phyloP scores from a whole-genome alignment of 2,797 vertebrate genomes.

The Hydrolagus colliei region DNA sequence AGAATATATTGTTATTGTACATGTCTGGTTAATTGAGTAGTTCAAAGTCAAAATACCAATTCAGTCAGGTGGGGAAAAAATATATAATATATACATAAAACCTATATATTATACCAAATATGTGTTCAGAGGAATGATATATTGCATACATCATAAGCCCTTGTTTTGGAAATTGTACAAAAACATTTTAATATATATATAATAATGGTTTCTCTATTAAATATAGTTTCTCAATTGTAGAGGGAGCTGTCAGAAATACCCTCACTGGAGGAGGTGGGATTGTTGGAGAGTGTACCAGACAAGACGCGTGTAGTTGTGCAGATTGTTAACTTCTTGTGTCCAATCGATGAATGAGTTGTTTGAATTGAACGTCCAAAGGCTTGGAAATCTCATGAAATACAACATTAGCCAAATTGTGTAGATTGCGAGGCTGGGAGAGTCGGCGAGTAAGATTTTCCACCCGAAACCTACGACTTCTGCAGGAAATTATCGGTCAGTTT shows the following conservation, averaged over 20 bases:
- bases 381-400: constrained; percentile 30
- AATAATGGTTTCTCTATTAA: constrained; percentile 6
- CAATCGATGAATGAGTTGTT: constrained; percentile 16
- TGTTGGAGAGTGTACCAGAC: neutral
- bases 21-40: constrained; percentile 5
- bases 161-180: constrained; percentile 12
- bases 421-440: neutral
- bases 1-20: constrained; percentile 2
- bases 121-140: neutral
- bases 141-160: neutral
- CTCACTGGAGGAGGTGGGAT: neutral
- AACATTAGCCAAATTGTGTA: neutral
- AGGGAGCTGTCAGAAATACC: constrained; percentile 6
- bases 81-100: neutral
- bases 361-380: neutral
- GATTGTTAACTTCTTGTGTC: constrained; percentile 18
- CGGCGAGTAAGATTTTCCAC: no score
- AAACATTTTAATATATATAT: constrained; percentile 22
- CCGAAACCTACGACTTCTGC: neutral
- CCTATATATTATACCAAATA: neutral
- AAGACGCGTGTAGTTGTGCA: constrained; percentile 25
- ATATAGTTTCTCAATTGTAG: constrained; percentile 22
- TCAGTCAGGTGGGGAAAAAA: neutral
- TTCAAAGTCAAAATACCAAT: constrained; percentile 25
- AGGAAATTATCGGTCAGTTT: neutral